Percentiles rank a stretch among this genome's conserved stretches.
Conservation (phyloP, 64 coral and sea anemone genomes). For the Stichodactyla helianthus region DNA sequence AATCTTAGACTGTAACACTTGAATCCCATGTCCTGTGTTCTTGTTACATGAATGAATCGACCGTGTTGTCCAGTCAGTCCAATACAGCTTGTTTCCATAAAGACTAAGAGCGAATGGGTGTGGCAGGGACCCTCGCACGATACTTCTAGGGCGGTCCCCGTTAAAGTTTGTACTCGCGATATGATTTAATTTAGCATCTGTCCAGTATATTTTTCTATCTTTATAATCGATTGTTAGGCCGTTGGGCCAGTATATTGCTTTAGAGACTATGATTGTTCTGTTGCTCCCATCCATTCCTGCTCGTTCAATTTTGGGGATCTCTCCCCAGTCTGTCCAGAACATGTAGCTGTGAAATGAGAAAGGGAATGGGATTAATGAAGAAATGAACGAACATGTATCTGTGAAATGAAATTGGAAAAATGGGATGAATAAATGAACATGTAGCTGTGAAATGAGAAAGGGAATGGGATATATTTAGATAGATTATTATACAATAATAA, state of each 20-base stretch:
- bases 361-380: no score
- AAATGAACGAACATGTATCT: no score
- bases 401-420: no score
- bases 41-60: constrained; percentile 55
- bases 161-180: constrained; percentile 58
- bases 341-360: constrained; percentile 5
- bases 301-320: constrained; percentile 65
- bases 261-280: constrained; percentile 39
- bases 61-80: constrained; percentile 60
- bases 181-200: constrained; percentile 66
- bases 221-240: constrained; percentile 67
- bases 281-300: constrained; percentile 65
- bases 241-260: constrained; percentile 65
- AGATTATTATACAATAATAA: no score
- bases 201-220: constrained; percentile 74
- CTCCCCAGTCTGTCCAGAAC: constrained; percentile 90
- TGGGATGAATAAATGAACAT: constrained; percentile 26
- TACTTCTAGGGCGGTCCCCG: constrained; percentile 40
- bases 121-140: constrained; percentile 31
- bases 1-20: constrained; percentile 31
- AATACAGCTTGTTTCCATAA: constrained; percentile 59
- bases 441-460: not conserved
- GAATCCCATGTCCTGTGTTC: constrained; percentile 33
- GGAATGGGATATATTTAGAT: no score
- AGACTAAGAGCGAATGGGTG: constrained; percentile 66